Percentiles rank a stretch among this genome's conserved stretches.
phyloP scores from a whole-genome alignment of 2,888 invertebrate species.

The Selenia dentaria region DNA sequence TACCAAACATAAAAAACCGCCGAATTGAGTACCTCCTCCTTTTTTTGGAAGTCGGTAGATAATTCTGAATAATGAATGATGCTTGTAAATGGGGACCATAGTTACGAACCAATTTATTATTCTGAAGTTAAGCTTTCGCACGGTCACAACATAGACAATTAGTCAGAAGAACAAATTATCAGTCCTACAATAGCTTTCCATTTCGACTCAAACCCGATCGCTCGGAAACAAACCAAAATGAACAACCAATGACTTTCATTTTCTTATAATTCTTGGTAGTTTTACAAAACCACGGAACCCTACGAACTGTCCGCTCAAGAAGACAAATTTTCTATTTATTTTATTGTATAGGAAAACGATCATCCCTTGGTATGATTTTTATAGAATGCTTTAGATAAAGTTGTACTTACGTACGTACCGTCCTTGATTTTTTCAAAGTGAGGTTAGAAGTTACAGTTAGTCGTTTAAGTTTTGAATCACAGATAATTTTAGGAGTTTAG shows the following conservation, averaged over 20 bases:
- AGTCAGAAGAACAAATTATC: conserved; percentile 55
- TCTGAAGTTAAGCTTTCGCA: conserved; percentile 11
- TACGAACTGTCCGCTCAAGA: conserved; percentile 32
- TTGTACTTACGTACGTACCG: neutral
- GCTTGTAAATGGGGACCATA: too few species aligned
- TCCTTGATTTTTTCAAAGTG: neutral
- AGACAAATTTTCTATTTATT: conserved; percentile 21
- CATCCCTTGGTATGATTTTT: neutral
- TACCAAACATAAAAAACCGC: too few species aligned
- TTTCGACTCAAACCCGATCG: conserved; percentile 68
- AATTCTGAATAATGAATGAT: too few species aligned
- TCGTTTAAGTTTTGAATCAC: too few species aligned
- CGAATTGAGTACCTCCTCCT: too few species aligned
- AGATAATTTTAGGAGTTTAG: too few species aligned
- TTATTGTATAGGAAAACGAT: conserved; percentile 18
- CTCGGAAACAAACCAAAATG: conserved; percentile 71
- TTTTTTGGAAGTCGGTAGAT: too few species aligned
- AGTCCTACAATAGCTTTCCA: conserved; percentile 53
- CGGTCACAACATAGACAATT: conserved; percentile 48
- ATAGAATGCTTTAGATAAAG: neutral
- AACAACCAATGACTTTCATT: conserved; percentile 76
- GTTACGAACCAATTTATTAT: conserved; percentile 10
- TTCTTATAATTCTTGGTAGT: conserved; percentile 70
- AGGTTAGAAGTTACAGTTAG: too few species aligned
- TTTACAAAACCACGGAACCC: conserved; percentile 48